A percentile compares a stretch with the other conserved stretches of the same genome.
Evolutionary conservation across 2,113 vertebrate genomes (phyloP).

Genomic region (Rhea americana): DNA sequence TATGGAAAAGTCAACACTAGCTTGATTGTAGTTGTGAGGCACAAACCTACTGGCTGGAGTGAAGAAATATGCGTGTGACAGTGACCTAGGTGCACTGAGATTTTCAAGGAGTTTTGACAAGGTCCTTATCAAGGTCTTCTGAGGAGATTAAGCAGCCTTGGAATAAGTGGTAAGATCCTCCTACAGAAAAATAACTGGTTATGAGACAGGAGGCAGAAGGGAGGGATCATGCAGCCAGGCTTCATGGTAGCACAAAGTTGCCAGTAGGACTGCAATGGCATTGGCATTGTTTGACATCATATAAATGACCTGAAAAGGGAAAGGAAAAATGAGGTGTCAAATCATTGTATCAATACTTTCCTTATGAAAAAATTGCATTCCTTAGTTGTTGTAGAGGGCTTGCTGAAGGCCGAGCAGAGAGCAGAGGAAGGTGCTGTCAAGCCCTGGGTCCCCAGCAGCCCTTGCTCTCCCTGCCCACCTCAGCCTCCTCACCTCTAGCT

Average conservation of each 20-base stretch:
- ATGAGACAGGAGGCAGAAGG: background rate
- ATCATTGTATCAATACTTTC: background rate
- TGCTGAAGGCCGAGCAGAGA: background rate
- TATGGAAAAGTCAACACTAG: fast-evolving
- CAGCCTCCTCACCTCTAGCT: too few species aligned
- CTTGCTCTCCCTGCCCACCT: background rate
- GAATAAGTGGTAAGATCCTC: background rate
- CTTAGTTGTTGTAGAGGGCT: background rate
- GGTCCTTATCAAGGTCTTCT: fast-evolving
- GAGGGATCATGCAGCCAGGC: background rate
- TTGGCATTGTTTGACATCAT: fast-evolving
- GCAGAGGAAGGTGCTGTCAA: background rate
- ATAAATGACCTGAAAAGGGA: background rate
- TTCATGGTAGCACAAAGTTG: background rate
- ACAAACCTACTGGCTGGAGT: background rate
- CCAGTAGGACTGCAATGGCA: background rate
- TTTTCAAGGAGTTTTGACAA: background rate
- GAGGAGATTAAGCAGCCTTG: background rate
- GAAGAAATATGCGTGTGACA: background rate
- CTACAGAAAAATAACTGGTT: background rate
- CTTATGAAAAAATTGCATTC: background rate
- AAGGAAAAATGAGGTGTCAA: background rate
- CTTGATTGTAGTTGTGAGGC: background rate
- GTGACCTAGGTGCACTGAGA: background rate
- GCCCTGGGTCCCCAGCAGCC: background rate